Conservation (phyloP, 2,113 vertebrate species). For the Stegostoma tigrinum region DNA sequence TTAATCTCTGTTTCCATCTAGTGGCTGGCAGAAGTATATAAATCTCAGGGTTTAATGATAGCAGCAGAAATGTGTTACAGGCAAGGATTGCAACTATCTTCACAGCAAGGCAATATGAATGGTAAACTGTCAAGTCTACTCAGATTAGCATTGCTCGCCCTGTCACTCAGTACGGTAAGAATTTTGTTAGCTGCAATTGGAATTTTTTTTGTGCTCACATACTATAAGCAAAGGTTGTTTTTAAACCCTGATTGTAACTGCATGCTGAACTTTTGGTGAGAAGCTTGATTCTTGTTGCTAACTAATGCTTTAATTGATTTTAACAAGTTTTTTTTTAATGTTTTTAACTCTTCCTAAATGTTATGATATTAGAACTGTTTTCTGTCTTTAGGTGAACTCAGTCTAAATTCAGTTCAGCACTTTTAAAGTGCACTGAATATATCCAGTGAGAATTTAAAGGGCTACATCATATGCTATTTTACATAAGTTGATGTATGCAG, state of each 20-base stretch:
- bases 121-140: constrained; percentile 80
- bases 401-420: neutral
- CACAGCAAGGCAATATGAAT: constrained; percentile 72
- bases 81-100: constrained; percentile 83
- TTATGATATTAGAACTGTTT: neutral
- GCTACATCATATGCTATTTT: neutral
- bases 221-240: neutral
- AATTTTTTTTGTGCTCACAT: neutral
- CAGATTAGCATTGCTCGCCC: constrained; percentile 72
- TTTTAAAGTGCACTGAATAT: neutral
- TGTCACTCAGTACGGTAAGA: constrained; percentile 77
- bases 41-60: constrained; percentile 75
- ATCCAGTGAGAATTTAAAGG: neutral
- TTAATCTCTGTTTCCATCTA: constrained; percentile 43
- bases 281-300: neutral
- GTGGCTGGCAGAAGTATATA: constrained; percentile 87
- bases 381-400: neutral
- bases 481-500: neutral
- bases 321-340: neutral
- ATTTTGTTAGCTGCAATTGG: neutral
- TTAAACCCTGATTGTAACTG: neutral
- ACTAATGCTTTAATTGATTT: neutral
- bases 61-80: constrained; percentile 86
- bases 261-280: neutral
- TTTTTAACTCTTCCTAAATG: neutral